These are phyloP conservation scores for Tenebrosternarchus preto DNA, from an alignment of 2,113 vertebrate genomes.

Conservation along the genomic window DNA sequence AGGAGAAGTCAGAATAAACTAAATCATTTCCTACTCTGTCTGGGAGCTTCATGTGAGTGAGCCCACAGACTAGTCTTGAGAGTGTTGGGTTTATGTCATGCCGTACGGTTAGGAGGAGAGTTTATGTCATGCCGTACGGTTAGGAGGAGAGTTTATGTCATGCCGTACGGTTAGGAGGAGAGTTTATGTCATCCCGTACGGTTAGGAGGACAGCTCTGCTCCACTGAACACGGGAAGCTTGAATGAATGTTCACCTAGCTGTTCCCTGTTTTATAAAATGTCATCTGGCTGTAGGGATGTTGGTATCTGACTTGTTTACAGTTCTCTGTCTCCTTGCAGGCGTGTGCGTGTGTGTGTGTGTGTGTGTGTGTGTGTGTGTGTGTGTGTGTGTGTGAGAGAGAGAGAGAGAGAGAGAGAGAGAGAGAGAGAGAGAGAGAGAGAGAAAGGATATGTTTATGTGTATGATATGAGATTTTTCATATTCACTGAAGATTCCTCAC, in stretches of 20 bases:
- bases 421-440: not conserved
- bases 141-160: conserved; percentile 2
- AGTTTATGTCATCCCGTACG: not conserved
- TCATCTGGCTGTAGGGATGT: conserved; percentile 23
- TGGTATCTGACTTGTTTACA: conserved; percentile 16
- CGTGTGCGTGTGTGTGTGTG: not conserved
- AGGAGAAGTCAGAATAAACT: not conserved
- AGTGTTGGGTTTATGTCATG: not conserved
- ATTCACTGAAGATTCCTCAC: not conserved
- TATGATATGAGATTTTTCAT: conserved; percentile 8
- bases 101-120: not conserved
- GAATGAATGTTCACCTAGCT: conserved; percentile 31
- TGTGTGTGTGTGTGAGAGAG: conserved; percentile 17
- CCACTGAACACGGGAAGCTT: conserved; percentile 1
- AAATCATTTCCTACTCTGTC: not conserved
- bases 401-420: too few species aligned
- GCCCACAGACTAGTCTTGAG: not conserved
- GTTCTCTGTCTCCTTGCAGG: not conserved
- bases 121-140: not conserved
- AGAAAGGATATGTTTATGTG: too few species aligned
- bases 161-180: not conserved
- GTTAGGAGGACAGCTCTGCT: conserved; percentile 3
- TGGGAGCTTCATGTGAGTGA: not conserved
- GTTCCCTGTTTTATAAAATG: conserved; percentile 38
- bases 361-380: not conserved